Percentiles rank a stretch among this genome's conserved stretches.
Conservation (phyloP, 37 sponge, comb jelly and placozoan genomes). For the Diacarnus erythraeanus region DNA sequence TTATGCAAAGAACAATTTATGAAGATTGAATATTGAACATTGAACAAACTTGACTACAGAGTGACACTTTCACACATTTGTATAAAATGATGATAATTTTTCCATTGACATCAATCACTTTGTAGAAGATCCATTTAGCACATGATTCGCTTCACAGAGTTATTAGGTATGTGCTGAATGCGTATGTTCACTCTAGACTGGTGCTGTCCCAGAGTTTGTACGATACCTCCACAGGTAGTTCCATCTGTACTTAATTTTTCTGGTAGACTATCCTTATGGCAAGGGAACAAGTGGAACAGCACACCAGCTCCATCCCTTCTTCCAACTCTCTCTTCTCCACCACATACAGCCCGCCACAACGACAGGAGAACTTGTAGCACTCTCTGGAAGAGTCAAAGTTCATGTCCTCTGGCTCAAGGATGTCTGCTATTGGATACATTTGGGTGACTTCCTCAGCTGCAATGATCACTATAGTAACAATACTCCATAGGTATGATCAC, state of each 20-base stretch:
- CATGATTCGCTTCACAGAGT: not conserved
- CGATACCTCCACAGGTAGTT: too few species aligned
- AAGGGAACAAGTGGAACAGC: constrained; percentile 49
- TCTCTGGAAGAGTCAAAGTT: constrained; percentile 7
- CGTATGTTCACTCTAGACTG: not conserved
- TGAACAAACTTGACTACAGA: not conserved
- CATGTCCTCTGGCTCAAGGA: constrained; percentile 50
- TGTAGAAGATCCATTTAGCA: not conserved
- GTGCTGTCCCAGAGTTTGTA: too few species aligned
- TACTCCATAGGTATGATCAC: too few species aligned
- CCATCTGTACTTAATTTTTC: too few species aligned
- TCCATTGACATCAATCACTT: not conserved
- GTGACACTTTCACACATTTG: too few species aligned
- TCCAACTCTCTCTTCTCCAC: constrained; percentile 35
- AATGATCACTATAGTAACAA: too few species aligned
- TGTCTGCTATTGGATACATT: constrained; percentile 44
- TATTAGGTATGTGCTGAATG: not conserved
- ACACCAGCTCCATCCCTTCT: constrained; percentile 37
- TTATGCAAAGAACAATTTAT: not conserved
- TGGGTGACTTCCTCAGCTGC: constrained; percentile 24
- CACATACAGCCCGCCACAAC: constrained; percentile 53
- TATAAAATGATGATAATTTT: not conserved
- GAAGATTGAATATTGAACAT: too few species aligned
- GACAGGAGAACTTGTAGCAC: constrained; percentile 27
- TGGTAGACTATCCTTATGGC: constrained; percentile 45